Percentiles rank a stretch among this genome's conserved stretches.
Evolutionary conservation across 2,888 invertebrate genomes (phyloP).

Genomic region (Prionchulus punctatus): DNA sequence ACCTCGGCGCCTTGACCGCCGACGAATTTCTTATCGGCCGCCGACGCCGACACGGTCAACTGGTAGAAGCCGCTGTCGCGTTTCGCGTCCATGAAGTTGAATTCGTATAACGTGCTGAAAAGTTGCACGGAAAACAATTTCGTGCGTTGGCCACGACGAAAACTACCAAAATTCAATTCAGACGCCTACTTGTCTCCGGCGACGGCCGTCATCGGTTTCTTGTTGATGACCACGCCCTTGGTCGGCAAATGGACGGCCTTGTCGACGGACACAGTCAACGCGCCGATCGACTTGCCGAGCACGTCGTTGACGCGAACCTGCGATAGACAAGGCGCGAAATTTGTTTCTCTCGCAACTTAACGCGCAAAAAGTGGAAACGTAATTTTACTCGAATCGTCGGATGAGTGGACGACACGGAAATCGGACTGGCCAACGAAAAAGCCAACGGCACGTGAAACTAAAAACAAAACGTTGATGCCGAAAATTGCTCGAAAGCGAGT

Average conservation of each 20-base stretch:
- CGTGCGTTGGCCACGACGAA: too few relatives aligned
- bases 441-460: background rate
- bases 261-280: slow-evolving; percentile 52
- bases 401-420: background rate
- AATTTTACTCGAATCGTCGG: background rate
- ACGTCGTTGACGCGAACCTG: slow-evolving; percentile 37
- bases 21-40: slow-evolving; percentile 44
- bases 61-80: slow-evolving; percentile 63
- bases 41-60: slow-evolving; percentile 53
- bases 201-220: slow-evolving; percentile 40
- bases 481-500: background rate
- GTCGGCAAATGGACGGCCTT: slow-evolving; percentile 55
- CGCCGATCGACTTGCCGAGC: slow-evolving; percentile 44
- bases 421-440: background rate
- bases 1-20: slow-evolving; percentile 43
- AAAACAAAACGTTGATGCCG: background rate
- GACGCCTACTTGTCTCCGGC: background rate
- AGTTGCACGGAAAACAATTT: too few relatives aligned
- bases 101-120: slow-evolving; percentile 43
- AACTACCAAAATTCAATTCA: too few relatives aligned
- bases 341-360: background rate
- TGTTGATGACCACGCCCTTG: slow-evolving; percentile 55
- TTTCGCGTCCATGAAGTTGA: slow-evolving; percentile 51
- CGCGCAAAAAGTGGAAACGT: background rate
- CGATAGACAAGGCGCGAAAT: background rate